Evolutionary conservation across 2,888 invertebrate species (phyloP).

Genomic region (Eupithecia subfuscata): DNA sequence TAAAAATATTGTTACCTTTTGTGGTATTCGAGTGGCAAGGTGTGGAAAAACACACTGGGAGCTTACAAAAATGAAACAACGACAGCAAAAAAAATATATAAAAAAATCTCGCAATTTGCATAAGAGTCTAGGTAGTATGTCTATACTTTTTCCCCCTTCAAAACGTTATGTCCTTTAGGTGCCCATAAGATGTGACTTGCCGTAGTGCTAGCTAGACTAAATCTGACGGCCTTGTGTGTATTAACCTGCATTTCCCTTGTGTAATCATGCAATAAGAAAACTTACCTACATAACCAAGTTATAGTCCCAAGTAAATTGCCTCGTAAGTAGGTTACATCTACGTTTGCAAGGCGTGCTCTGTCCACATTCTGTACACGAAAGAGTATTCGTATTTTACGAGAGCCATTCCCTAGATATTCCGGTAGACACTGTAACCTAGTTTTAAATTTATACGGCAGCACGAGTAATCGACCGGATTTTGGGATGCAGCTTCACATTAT

Average conservation of each 20-base stretch:
- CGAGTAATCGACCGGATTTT: conserved; percentile 64
- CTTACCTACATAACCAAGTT: conserved; percentile 2
- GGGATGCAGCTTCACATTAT: conserved; percentile 44
- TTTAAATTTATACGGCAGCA: conserved; percentile 73
- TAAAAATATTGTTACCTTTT: too few species aligned
- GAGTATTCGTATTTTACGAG: conserved; percentile 50
- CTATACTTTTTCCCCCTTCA: not conserved
- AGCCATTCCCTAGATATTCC: conserved; percentile 59
- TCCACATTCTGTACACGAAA: conserved; percentile 14
- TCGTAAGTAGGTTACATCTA: conserved; percentile 16
- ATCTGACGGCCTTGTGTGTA: not conserved
- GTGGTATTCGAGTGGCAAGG: not conserved
- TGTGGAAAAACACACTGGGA: not conserved
- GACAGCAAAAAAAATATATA: not conserved
- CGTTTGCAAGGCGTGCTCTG: conserved; percentile 10
- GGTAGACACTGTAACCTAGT: conserved; percentile 70
- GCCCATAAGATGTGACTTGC: not conserved
- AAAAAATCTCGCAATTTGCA: not conserved
- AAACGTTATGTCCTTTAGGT: not conserved
- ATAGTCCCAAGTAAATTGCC: conserved; percentile 12
- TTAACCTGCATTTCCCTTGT: not conserved
- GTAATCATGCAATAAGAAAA: conserved; percentile 4
- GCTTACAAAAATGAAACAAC: not conserved
- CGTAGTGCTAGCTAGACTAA: not conserved
- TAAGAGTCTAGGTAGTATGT: not conserved